Evolutionary conservation across 2,888 invertebrate genomes (phyloP), one percentile per base, ranked within the genome.

Genomic region (Folsomia manolachei): DNA sequence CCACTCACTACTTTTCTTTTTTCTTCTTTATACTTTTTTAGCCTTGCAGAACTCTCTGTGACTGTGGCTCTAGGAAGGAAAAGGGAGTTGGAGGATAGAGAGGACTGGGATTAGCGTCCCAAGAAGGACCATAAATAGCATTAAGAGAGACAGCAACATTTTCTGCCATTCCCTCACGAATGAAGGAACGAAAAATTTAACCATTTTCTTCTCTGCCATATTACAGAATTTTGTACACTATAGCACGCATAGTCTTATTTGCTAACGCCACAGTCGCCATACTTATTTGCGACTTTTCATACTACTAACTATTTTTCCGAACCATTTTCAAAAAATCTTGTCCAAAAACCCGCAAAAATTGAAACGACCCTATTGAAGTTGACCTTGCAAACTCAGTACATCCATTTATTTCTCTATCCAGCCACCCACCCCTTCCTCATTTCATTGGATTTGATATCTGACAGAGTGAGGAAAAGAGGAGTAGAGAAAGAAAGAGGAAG

Each of bases 1-100:
- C n/a, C n/a, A n/a, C n/a, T n/a, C n/a, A 39, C 39, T 39, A 60
- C 60, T 60, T 60, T 63, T 63, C 63, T 63, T 23, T 25, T 60
- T 60, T n/a, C 60, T 60, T 23, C 18, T 63, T 63, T 53, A 23
- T 62, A 18, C 52, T 51, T 9, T 63, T 25, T 25, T 26, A 64
- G n/a, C n/a, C 23, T 26, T 9, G 1, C 24, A n/a, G 56, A 11
- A 23, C 68, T 68, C 68, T 52, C 53, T n/a, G n/a, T n/a, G n/a
- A n/a, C n/a, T n/a, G n/a, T n/a, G n/a, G n/a, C n/a, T n/a, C n/a
- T n/a, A n/a, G n/a, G n/a, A n/a, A n/a, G n/a, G n/a, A n/a, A n/a
- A n/a, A n/a, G n/a, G n/a, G 14, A 39, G 39, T 39, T 9, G 14
- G 39, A 14, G 14, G 14, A 39, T 14, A 39, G 39, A 9, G 39